Evolutionary conservation across 2,888 invertebrate genomes (phyloP), one percentile per base, ranked within the genome.

Genomic region (Alviniconcha strummeri): DNA sequence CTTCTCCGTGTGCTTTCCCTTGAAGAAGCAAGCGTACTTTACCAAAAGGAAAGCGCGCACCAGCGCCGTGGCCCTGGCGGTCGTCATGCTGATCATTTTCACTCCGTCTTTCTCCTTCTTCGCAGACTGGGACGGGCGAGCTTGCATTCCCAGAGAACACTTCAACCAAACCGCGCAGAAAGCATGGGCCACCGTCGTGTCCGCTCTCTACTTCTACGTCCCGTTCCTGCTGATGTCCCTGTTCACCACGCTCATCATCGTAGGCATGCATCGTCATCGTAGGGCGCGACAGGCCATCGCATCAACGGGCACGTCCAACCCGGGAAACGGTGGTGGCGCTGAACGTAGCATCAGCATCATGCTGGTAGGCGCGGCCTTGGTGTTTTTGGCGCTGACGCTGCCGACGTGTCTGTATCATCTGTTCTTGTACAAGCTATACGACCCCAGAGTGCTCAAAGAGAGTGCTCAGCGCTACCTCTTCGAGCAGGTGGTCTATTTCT

Each of bases 1-100:
- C 78, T 79, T 84, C 36, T 89, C 91, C 7, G 90, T 92, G 7
- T 88, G 88, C 86, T 89, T 89, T 60, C 91, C 91, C 1, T 78
- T 83, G 52, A 82, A 80, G 13, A 84, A 80, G 36, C 52, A 36
- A 5, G 82, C 56, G 17, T 79, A 64, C 64, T 77, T 86, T 64
- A 86, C 84, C 17, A 84, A 83, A 60, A 67, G 69, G 60, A 81
- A 82, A 19, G 77, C 72, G 15, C 76, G 80, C 74, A 8, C 82
- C 55, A 76, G 80, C 54, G 67, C 74, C 5, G 72, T 54, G 2
- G n/a, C 72, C 0, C 72, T 86, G 8, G 52, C 77, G 0, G 4
- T 74, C 0, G 79, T 75, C 56, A 19, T 83, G 55, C 54, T 83
- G 13, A 0, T 83, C 4, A n/a, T 56, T 15, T 77, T 82, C 72